These are phyloP conservation scores for Gobio gobio DNA, from an alignment of 2,113 vertebrate species.

Conservation along the genomic window DNA sequence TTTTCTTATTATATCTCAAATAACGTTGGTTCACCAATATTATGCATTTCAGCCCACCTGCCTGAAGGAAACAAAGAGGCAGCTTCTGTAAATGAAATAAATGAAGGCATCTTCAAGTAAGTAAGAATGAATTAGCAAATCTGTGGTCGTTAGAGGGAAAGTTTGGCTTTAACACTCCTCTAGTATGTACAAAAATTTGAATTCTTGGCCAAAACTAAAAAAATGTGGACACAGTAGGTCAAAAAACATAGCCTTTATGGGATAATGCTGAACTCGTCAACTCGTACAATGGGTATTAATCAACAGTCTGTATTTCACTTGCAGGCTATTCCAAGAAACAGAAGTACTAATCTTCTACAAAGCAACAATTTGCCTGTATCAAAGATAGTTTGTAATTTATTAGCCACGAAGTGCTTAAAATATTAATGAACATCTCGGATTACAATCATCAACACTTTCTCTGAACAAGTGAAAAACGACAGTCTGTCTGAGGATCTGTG, in stretches of 20 bases:
- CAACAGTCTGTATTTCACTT: background rate
- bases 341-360: background rate
- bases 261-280: background rate
- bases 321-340: background rate
- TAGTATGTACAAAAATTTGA: background rate
- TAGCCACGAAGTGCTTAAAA: conserved; percentile 41
- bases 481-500: background rate
- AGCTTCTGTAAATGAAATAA: background rate
- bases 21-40: background rate
- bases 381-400: background rate
- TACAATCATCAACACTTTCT: background rate
- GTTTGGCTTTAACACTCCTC: conserved; percentile 7
- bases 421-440: conserved; percentile 18
- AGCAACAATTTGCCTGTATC: background rate
- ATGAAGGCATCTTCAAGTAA: background rate
- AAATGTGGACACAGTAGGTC: background rate
- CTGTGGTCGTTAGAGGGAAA: background rate
- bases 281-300: background rate
- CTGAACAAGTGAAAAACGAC: background rate
- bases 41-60: background rate
- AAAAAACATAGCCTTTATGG: background rate
- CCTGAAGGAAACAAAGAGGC: background rate
- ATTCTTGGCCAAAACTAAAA: too few relatives aligned
- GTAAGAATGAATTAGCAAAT: background rate
- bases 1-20: background rate